Conservation (phyloP, 2,888 invertebrate genomes). For the Heliconius sara region DNA sequence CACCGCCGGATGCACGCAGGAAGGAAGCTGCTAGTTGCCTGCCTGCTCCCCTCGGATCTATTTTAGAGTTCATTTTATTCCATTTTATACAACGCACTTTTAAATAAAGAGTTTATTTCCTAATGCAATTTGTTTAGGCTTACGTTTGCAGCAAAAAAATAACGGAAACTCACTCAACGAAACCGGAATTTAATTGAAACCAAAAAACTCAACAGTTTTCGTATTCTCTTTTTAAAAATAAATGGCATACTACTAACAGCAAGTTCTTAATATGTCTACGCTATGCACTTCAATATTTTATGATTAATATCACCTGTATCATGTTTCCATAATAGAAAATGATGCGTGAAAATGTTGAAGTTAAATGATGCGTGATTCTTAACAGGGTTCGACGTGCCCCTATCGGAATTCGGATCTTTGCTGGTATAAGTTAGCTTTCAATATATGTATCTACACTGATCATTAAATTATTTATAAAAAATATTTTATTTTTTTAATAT, state of each 20-base stretch:
- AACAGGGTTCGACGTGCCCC: not conserved
- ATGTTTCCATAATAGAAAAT: conserved; percentile 3
- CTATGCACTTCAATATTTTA: not conserved
- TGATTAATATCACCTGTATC: not conserved
- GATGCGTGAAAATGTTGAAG: not conserved
- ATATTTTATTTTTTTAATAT: not conserved
- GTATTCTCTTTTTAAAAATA: not conserved
- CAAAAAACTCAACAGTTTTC: not conserved
- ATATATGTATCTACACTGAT: not conserved
- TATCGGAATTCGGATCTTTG: not conserved
- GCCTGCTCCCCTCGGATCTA: conserved; percentile 79
- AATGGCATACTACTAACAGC: not conserved
- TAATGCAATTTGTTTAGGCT: conserved; percentile 39
- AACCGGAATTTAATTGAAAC: not conserved
- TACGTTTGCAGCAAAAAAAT: conserved; percentile 9
- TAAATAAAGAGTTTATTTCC: conserved; percentile 48
- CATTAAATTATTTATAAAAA: not conserved
- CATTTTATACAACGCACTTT: conserved; percentile 64
- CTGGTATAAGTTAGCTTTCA: not conserved
- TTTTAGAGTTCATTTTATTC: conserved; percentile 79
- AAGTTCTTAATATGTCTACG: not conserved
- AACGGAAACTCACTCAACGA: not conserved
- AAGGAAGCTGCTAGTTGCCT: conserved; percentile 83
- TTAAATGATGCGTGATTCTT: conserved; percentile 4
- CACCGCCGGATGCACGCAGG: conserved; percentile 80